Evolutionary conservation across 1,140 invertebrate genomes (phyloP).

Genomic region (Sminthurides bifidus): DNA sequence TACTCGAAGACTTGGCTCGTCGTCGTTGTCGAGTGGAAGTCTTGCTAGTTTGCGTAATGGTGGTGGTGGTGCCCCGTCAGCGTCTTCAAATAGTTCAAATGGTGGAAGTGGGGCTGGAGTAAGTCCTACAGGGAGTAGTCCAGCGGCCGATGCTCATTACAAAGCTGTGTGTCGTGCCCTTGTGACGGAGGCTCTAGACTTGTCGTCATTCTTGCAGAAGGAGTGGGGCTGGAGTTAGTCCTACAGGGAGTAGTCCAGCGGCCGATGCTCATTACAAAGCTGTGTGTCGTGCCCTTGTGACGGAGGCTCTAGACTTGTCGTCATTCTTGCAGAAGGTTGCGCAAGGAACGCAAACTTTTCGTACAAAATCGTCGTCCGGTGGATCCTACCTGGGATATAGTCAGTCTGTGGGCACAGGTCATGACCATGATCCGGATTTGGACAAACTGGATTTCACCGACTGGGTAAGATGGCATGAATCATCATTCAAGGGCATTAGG

Average conservation of each 20-base stretch:
- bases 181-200: conserved; percentile 76
- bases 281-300: conserved; percentile 76
- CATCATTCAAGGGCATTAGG: no score
- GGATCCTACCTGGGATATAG: not conserved
- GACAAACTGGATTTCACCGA: conserved; percentile 69
- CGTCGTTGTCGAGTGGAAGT: not conserved
- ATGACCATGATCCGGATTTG: conserved; percentile 43
- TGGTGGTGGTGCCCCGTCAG: not conserved
- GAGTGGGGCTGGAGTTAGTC: no score
- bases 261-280: no score
- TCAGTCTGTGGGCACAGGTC: not conserved
- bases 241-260: no score
- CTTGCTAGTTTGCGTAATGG: no score
- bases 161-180: conserved; percentile 77
- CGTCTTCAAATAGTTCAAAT: conserved; percentile 5
- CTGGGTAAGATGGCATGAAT: conserved; percentile 52
- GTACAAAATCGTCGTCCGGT: conserved; percentile 7
- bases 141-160: conserved; percentile 66
- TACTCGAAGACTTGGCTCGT: conserved; percentile 9
- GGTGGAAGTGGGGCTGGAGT: not conserved
- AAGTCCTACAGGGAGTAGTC: no score
- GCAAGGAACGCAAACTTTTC: conserved; percentile 13
- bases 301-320: conserved; percentile 76
- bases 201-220: conserved; percentile 79
- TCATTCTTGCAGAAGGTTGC: conserved; percentile 75